A percentile compares a stretch with the other conserved stretches of the same genome.
Evolutionary conservation across 2,113 vertebrate species (phyloP).

Genomic region (Tenrec ecaudatus): DNA sequence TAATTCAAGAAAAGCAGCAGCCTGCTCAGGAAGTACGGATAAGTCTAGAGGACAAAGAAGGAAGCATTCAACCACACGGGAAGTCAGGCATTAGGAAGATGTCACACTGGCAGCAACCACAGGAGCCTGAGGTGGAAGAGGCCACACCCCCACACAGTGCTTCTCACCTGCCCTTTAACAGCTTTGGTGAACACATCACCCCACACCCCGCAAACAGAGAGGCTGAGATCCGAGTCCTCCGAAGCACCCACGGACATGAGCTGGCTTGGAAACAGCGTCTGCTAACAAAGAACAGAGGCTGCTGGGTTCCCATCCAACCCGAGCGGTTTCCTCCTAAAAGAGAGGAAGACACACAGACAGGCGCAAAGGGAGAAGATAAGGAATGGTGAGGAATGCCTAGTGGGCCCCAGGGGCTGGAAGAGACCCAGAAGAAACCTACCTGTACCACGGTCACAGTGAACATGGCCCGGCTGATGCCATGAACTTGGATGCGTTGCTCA

Average conservation of each 20-base stretch:
- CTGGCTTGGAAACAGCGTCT: background rate
- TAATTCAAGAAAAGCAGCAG: conserved; percentile 48
- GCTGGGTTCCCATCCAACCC: background rate
- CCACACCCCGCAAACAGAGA: background rate
- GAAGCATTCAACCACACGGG: background rate
- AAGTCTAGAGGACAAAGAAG: conserved; percentile 48
- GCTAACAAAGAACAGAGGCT: no score
- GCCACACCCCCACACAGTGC: background rate
- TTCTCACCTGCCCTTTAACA: background rate
- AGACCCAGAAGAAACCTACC: background rate
- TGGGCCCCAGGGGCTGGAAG: background rate
- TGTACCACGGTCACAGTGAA: background rate
- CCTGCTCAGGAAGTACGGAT: conserved; percentile 53
- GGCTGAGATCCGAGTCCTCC: background rate
- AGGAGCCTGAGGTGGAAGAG: background rate
- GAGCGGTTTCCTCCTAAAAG: background rate
- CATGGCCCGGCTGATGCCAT: background rate
- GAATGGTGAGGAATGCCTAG: background rate
- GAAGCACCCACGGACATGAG: background rate
- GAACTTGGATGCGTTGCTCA: background rate
- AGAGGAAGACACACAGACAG: background rate
- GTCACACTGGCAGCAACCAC: background rate
- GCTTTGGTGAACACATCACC: background rate
- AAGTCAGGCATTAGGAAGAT: conserved; percentile 36
- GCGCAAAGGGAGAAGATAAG: background rate